phyloP scores from a whole-genome alignment of 2,113 vertebrate genomes.

The Anas platyrhynchos region DNA sequence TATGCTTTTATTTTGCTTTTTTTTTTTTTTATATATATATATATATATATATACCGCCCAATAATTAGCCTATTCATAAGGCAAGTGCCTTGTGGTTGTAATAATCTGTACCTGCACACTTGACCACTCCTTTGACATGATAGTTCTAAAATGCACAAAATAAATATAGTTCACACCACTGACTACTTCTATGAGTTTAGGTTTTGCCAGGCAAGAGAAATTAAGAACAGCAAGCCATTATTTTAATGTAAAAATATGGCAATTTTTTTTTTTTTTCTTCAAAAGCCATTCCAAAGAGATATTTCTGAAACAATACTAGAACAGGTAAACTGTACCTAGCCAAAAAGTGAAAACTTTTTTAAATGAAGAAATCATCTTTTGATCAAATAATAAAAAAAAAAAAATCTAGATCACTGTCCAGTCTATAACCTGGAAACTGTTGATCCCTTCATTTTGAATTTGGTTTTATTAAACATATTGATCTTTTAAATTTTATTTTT shows the following conservation, averaged over 20 bases:
- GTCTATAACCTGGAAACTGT: not conserved
- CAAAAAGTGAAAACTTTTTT: not conserved
- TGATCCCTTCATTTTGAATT: not conserved
- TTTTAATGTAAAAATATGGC: not conserved
- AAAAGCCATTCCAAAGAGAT: not conserved
- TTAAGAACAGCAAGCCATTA: not conserved
- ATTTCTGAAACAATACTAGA: not conserved
- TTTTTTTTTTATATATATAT: too few species aligned
- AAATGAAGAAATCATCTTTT: not conserved
- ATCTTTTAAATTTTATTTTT: not conserved
- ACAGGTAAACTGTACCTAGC: not conserved
- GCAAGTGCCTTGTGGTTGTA: conserved; percentile 9
- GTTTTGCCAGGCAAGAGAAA: not conserved
- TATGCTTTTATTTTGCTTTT: conserved; percentile 1
- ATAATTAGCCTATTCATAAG: conserved; percentile 24
- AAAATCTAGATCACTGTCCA: not conserved
- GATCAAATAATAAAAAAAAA: not conserved
- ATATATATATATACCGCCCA: not conserved
- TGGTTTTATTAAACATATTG: not conserved
- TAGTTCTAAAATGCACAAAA: not conserved
- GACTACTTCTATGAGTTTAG: not conserved
- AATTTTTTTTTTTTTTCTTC: not conserved
- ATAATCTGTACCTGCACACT: conserved; percentile 45
- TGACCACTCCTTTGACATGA: not conserved
- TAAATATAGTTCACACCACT: not conserved